A percentile compares a stretch with the other conserved stretches of the same genome.
phyloP scores from a whole-genome alignment of 1,140 invertebrate genomes.

The Pomacea maculata region DNA sequence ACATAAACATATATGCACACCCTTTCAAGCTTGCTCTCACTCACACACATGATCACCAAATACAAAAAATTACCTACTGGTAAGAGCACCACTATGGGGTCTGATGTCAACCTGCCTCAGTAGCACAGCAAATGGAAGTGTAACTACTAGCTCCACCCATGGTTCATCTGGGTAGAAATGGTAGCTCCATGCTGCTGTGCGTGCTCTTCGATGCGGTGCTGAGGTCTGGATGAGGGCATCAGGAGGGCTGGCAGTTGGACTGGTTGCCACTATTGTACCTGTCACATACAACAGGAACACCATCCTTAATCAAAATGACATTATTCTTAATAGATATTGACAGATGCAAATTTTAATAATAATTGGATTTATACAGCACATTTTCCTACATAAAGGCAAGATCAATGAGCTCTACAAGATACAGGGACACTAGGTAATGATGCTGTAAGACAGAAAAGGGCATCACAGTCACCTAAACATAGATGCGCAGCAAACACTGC shows the following conservation, averaged over 20 bases:
- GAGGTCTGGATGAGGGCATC: constrained; percentile 82
- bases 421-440: no score
- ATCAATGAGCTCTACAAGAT: no score
- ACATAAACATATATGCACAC: no score
- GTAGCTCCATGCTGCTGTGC: constrained; percentile 90
- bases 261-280: constrained; percentile 82
- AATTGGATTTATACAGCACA: no score
- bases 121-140: constrained; percentile 87
- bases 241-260: constrained; percentile 85
- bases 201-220: constrained; percentile 80
- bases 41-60: no score
- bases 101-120: constrained; percentile 88
- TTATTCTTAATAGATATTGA: not conserved
- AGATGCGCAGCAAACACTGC: no score
- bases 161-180: constrained; percentile 92
- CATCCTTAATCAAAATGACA: not conserved
- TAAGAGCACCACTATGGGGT: constrained; percentile 84
- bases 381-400: not conserved
- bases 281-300: constrained; percentile 18
- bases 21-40: no score
- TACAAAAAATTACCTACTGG: constrained; percentile 70
- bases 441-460: no score
- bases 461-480: no score
- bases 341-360: no score
- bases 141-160: constrained; percentile 85